phyloP scores from a whole-genome alignment of 2,888 invertebrate genomes.

The Helicoverpa assulta region DNA sequence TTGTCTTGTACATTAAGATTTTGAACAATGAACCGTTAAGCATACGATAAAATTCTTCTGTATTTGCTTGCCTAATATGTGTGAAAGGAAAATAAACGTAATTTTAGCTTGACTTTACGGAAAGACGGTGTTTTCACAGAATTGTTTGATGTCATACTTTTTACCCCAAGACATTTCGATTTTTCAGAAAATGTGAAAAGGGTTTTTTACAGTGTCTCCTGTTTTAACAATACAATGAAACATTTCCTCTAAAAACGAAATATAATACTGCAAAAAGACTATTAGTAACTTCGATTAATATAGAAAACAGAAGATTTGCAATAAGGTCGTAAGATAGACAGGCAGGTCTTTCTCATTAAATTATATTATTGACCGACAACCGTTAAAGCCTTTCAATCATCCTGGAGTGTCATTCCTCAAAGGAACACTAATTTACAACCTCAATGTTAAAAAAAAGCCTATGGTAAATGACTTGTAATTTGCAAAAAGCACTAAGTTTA shows the following conservation, averaged over 20 bases:
- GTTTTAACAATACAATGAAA: too few species aligned
- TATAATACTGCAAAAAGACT: too few species aligned
- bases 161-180: neutral
- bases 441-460: neutral
- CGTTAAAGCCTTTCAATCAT: too few species aligned
- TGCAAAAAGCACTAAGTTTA: neutral
- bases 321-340: neutral
- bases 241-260: too few species aligned
- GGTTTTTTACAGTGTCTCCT: too few species aligned
- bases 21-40: slow-evolving; percentile 85
- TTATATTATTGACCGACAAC: too few species aligned
- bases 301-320: too few species aligned
- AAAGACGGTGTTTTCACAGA: slow-evolving; percentile 34
- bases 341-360: neutral
- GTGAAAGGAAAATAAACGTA: slow-evolving; percentile 34
- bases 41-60: slow-evolving; percentile 69
- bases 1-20: slow-evolving; percentile 82
- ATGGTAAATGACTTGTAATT: neutral
- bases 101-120: slow-evolving; percentile 24
- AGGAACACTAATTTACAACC: neutral
- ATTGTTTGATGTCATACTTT: slow-evolving; percentile 19
- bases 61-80: slow-evolving; percentile 56
- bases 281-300: too few species aligned
- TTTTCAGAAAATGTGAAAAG: neutral
- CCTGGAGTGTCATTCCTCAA: neutral